phyloP scores from a whole-genome alignment of 1,140 invertebrate genomes.

The Leptopilina clavipes region DNA sequence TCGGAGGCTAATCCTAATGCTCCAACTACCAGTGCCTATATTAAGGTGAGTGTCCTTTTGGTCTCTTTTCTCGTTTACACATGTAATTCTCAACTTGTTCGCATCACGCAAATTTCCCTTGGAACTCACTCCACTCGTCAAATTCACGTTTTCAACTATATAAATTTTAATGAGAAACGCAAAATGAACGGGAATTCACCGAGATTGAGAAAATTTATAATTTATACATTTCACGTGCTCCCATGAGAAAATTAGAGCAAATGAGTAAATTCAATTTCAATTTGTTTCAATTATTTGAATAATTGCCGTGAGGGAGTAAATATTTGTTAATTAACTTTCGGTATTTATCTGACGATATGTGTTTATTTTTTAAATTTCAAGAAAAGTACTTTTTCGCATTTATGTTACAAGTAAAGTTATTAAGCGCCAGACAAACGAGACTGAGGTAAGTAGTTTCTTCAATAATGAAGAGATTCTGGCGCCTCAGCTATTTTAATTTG shows the following conservation, averaged over 20 bases:
- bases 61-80: not conserved
- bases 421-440: not conserved
- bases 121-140: not conserved
- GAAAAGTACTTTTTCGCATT: not conserved
- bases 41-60: slow-evolving; percentile 75
- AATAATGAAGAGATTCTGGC: slow-evolving; percentile 4
- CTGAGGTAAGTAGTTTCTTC: not conserved
- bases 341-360: no score
- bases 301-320: not conserved
- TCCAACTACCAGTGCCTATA: slow-evolving; percentile 79
- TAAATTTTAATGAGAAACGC: not conserved
- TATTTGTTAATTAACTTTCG: not conserved
- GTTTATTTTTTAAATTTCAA: no score
- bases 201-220: slow-evolving; percentile 6
- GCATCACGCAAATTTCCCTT: no score
- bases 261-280: not conserved
- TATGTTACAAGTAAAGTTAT: slow-evolving; percentile 9
- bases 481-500: not conserved
- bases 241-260: not conserved
- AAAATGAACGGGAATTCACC: not conserved
- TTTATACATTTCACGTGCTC: not conserved
- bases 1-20: slow-evolving; percentile 73
- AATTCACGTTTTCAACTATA: not conserved
- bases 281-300: not conserved
- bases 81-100: slow-evolving; percentile 9